These are phyloP conservation scores for Saguinus imperator DNA, from an alignment of 2,113 vertebrate genomes.

Conservation along the genomic window DNA sequence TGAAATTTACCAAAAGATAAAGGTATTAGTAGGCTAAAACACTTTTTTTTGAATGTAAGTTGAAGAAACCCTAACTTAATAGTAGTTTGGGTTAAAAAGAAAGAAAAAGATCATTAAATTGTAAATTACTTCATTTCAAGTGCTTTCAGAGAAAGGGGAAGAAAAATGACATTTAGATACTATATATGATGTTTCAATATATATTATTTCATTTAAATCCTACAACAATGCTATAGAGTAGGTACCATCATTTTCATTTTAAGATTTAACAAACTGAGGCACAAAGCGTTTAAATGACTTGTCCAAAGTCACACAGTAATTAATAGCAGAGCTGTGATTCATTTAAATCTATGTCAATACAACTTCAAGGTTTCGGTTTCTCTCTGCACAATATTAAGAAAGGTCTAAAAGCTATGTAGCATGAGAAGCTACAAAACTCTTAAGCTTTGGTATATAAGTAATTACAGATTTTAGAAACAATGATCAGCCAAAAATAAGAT, in stretches of 20 bases:
- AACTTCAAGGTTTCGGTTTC: background rate
- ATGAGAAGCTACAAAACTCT: background rate
- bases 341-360: background rate
- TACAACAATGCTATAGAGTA: background rate
- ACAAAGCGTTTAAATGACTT: background rate
- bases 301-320: background rate
- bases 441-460: background rate
- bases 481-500: background rate
- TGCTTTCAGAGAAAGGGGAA: background rate
- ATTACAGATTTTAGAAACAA: slow-evolving; percentile 43
- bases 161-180: background rate
- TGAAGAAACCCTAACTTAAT: background rate
- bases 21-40: background rate
- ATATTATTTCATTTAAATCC: background rate
- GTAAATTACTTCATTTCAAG: background rate
- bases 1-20: background rate
- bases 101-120: background rate
- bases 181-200: background rate
- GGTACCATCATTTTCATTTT: background rate
- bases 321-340: background rate
- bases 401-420: background rate
- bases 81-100: background rate
- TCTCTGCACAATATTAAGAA: background rate
- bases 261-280: background rate
- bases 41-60: background rate